Evolutionary conservation across 2,113 vertebrate species (phyloP), one percentile per base, ranked within the genome.

Genomic region (Collichthys lucidus): DNA sequence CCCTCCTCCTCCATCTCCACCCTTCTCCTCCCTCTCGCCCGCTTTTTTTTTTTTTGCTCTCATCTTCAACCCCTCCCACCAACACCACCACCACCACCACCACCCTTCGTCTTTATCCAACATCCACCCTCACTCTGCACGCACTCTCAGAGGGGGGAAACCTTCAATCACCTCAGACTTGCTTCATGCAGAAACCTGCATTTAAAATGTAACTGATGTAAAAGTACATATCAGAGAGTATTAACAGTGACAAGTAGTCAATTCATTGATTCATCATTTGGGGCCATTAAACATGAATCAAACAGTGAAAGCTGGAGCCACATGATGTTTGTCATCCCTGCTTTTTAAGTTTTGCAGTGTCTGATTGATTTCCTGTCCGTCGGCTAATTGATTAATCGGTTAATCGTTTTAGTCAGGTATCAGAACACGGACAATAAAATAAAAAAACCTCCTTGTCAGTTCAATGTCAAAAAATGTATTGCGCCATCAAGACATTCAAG

Each of bases 101-200:
- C 44, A 12, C 70, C 31, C 22, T 4, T 17, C 44, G 1, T 40
- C 19, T 42, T 26, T 57, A 24, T 67, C 68, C 40, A 78, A 14
- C 82, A 55, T 26, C 29, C 52, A 72, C 71, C 52, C 69, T 68
- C 49, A 71, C 64, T 55, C 65, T 74, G 29, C 52, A 53, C 26
- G 26, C 19, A 52, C 3, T 46, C 14, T 15, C 46, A 42, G 5
- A 4, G 9, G 11, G 44, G 46, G 46, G 22, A 46, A 74, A 49
- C 40, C 42, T 80, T 69, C 35, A 50, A 14, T 73, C 35, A 70
- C 35, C 16, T 61, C 53, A 79, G 17, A 61, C 71, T 74, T 84
- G 73, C 81, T 64, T 78, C 31, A 55, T 65, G 74, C 77, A 50
- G 35, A 64, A 69, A 69, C n/a, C 52, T 73, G 17, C 29, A 68